Evolutionary conservation across 2,113 vertebrate genomes (phyloP).

Genomic region (Fregetta grallaria): DNA sequence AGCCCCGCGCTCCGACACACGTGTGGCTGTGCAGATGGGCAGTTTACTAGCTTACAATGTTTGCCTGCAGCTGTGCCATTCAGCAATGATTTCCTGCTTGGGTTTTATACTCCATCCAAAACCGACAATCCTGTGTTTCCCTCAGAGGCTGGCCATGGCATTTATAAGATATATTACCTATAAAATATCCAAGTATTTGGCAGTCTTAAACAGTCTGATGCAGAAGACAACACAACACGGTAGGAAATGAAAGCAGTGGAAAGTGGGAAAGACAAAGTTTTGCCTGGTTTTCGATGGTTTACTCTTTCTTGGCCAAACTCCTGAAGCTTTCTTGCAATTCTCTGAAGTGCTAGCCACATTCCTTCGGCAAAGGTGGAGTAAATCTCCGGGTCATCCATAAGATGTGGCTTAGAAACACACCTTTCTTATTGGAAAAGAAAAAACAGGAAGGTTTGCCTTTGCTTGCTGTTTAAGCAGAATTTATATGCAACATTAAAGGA

Average conservation of each 20-base stretch:
- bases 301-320: conserved; percentile 38
- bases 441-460: not conserved
- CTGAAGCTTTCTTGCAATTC: conserved; percentile 30
- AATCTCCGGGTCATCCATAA: conserved; percentile 13
- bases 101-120: conserved; percentile 62
- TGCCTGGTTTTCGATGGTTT: conserved; percentile 15
- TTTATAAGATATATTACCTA: conserved; percentile 69
- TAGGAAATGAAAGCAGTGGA: conserved; percentile 54
- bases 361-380: conserved; percentile 29
- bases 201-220: conserved; percentile 55
- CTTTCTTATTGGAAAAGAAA: conserved; percentile 43
- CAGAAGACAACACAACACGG: conserved; percentile 48
- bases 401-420: conserved; percentile 31
- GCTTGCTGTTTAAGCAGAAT: conserved; percentile 15
- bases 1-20: conserved; percentile 23
- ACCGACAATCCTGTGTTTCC: conserved; percentile 63
- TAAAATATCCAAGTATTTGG: conserved; percentile 66
- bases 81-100: conserved; percentile 62
- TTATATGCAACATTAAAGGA: not conserved
- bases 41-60: conserved; percentile 57
- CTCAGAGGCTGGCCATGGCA: conserved; percentile 58
- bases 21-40: conserved; percentile 62
- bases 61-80: conserved; percentile 66
- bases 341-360: conserved; percentile 46
- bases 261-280: conserved; percentile 25